Evolutionary conservation across 2,888 invertebrate species (phyloP), one percentile per base, ranked within the genome.

Genomic region (Clepsis dumicolana): DNA sequence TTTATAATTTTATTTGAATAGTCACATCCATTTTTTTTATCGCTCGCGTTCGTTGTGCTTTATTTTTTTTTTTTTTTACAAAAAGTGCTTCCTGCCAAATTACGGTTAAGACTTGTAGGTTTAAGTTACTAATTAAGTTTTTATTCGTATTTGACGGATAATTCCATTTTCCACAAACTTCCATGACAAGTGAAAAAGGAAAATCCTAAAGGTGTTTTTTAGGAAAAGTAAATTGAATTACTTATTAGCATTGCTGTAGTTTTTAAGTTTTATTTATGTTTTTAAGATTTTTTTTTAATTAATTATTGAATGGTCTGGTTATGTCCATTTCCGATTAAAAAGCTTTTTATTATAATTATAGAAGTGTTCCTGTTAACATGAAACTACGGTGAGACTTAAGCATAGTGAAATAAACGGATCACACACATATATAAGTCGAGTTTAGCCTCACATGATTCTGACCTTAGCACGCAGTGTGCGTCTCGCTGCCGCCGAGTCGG

Each of bases 1-100:
- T 70, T 59, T 77, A 60, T 69, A 71, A 71, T 69, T 72, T 72
- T 67, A 64, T 72, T 74, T 75, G 78, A 83, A 87, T 91, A 87
- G 92, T 91, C 91, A 90, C 92, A 92, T 92, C 91, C 91, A 77
- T 59, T 75, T 73, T 65, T 72, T 75, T 74, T 65, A 24, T 24
- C 61, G 60, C 41, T 66, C 54, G 53, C 48, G 16, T 65, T 71
- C 71, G 65, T 65, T 70, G 70, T 66, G 57, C 27, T 70, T 65
- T 41, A 61, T 70, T 59, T 10, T 44, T 44, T 52, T 44, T 21
- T 56, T 44, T 65, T 59, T 68, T 68, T 52, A 60, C 48, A 50
- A 54, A 65, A 65, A 64, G 53, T 71, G 64, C 60, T 65, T 69
- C 65, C 70, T 70, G 64, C 67, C 61, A 67, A 62, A 70, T 29